Conservation (phyloP, 2,797 vertebrate genomes). For the Phrynocephalus guinanensis region DNA sequence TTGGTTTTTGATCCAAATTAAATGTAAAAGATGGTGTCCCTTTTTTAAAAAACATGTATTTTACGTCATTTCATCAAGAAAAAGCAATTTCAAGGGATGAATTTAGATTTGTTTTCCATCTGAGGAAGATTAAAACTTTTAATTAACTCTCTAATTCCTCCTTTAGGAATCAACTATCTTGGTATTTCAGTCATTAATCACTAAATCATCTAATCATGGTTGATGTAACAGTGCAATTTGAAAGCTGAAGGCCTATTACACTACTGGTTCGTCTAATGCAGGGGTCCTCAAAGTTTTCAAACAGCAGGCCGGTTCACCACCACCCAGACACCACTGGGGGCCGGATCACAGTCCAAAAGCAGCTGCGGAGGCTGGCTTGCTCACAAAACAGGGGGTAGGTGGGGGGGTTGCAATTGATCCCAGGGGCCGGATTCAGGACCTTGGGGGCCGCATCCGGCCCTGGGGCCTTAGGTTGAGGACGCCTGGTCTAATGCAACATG, state of each 20-base stretch:
- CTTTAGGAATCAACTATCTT: neutral
- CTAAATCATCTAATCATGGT: neutral
- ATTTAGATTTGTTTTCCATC: neutral
- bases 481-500: neutral
- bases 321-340: too few relatives aligned
- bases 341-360: too few relatives aligned
- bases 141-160: constrained; percentile 41
- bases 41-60: neutral
- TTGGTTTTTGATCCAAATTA: neutral
- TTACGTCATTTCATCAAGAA: neutral
- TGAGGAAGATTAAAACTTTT: constrained; percentile 37
- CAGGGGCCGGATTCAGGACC: too few relatives aligned
- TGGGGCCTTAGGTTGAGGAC: too few relatives aligned
- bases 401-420: too few relatives aligned
- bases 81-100: constrained; percentile 49
- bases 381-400: too few relatives aligned
- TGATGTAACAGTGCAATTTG: neutral
- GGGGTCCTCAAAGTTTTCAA: too few relatives aligned
- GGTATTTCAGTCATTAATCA: neutral
- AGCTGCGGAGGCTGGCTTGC: too few relatives aligned
- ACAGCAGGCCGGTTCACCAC: too few relatives aligned
- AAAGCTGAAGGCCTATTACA: neutral
- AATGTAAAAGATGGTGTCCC: neutral
- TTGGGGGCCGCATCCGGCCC: too few relatives aligned
- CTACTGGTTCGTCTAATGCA: neutral